Base-by-base conservation (phyloP, 2,888 invertebrate species). In the Uloborus plumipes region DNA sequence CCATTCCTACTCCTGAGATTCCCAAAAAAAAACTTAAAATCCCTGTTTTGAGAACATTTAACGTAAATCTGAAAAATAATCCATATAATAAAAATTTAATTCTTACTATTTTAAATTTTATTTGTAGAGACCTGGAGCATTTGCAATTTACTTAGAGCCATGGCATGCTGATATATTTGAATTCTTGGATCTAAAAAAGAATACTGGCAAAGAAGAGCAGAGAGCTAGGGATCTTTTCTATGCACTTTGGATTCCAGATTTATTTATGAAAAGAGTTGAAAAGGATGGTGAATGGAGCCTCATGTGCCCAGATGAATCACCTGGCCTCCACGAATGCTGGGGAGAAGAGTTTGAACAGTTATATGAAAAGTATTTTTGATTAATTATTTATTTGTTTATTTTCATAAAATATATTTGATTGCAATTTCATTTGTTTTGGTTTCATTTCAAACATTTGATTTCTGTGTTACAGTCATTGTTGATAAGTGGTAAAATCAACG, bases 101-200 rank as follows among this genome's bases (percentile, higher is more conserved):
- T 39, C 7, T 39, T 6, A 7, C 1, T 39, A 7, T 26, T 39
- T 39, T 39, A 9, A 4, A 11, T 39, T 39, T 11, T 39, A 77
- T 49, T 86, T 88, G 39, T 87, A 92, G 91, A 91, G 98, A 84
- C 98, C 98, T 1, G 99, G 99, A 26, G 98, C 98, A 3, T 98
- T 99, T 90, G 98, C 99, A 18, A 93, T 99, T 84, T 99, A 99
- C 88, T 90, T 99, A 72, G 99, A 99, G 89, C 99, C 99, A 0
- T 99, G 99, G 99, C 99, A 99, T 90, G 94, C 96, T 0, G 99
- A 99, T 89, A 91, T 99, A 81, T 96, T 98, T 88, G 97, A 97
- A 83, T 99, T 98, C 90, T 90, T 99, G 70, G 95, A 98, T 88
- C 90, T 98, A 69, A 96, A 94, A 88, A 98, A 98, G 89, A 99